Evolutionary conservation across 2,888 invertebrate species (phyloP), one percentile per base, ranked within the genome.

Genomic region (Listrodromus nycthemerus): DNA sequence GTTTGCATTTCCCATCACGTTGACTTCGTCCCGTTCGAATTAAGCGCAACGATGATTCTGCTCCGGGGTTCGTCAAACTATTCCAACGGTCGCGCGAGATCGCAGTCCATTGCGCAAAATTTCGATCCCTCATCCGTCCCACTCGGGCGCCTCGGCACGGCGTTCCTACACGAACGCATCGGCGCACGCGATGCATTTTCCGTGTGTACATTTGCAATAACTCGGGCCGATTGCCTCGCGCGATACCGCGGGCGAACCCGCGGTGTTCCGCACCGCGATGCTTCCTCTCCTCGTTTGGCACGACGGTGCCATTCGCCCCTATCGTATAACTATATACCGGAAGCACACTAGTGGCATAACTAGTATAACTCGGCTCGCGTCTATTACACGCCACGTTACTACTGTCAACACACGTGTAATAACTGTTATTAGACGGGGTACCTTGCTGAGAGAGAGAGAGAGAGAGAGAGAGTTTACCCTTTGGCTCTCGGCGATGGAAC

Each of bases 341-440:
- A 37, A n/a, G 21, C 58, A 52, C 71, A 41, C 73, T 66, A 21
- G 19, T 61, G 13, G 41, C 61, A 74, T 77, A 77, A 73, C 70
- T 67, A 27, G 50, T 76, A 81, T 85, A 82, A 80, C 67, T 70
- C 63, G 82, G 66, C 80, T 80, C 58, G 80, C 52, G 87, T 81
- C 89, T 87, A 88, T 91, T 90, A 89, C 88, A 89, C 89, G 89
- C 87, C 88, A 81, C 88, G 90, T 91, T 91, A 92, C 90, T 89
- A 91, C 89, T 90, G 91, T 91, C 91, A 92, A 92, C 91, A 91
- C 87, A 86, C 86, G 86, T 87, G 87, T 91, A 92, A 92, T 92
- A 91, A 91, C 91, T 86, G 91, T 91, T 92, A 91, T 92, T 91
- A 91, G 89, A 88, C 88, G 89, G 30, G 87, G 87, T 78, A 85